Evolutionary conservation across 1,140 invertebrate genomes (phyloP).

Genomic region (Ceratoteleas bidentatus): DNA sequence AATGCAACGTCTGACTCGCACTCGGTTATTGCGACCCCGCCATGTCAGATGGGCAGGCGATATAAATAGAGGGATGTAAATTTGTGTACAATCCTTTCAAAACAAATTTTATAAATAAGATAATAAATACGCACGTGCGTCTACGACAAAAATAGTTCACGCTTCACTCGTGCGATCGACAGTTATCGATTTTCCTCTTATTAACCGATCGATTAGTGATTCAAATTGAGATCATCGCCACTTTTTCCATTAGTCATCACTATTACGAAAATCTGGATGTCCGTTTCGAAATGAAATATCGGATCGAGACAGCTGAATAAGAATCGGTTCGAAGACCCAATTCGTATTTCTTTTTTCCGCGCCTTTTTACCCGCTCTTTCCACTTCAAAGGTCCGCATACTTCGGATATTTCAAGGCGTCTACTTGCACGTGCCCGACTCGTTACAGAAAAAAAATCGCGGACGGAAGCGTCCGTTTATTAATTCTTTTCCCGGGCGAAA

Average conservation of each 20-base stretch:
- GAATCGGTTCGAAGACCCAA: background rate
- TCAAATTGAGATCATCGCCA: too few species aligned
- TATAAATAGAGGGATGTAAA: constrained; percentile 52
- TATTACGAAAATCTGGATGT: background rate
- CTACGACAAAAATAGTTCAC: constrained; percentile 24
- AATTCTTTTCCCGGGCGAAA: background rate
- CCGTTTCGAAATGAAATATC: too few species aligned
- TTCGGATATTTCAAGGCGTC: constrained; percentile 23
- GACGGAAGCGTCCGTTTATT: background rate
- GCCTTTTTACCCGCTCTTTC: background rate
- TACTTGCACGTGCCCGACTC: constrained; percentile 23
- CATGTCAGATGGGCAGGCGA: constrained; percentile 34
- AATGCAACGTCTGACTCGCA: constrained; percentile 29
- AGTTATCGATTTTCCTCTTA: background rate
- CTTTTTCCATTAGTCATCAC: too few species aligned
- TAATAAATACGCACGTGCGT: constrained; percentile 36
- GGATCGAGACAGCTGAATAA: too few species aligned
- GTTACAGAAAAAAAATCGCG: background rate
- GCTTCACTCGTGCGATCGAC: background rate
- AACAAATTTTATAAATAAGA: constrained; percentile 47
- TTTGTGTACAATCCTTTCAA: constrained; percentile 55
- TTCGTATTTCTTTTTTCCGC: background rate
- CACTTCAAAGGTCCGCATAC: constrained; percentile 6
- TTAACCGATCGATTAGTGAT: too few species aligned
- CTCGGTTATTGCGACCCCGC: constrained; percentile 39